Conservation (phyloP, 2,113 vertebrate genomes). For the Tursiops truncatus region DNA sequence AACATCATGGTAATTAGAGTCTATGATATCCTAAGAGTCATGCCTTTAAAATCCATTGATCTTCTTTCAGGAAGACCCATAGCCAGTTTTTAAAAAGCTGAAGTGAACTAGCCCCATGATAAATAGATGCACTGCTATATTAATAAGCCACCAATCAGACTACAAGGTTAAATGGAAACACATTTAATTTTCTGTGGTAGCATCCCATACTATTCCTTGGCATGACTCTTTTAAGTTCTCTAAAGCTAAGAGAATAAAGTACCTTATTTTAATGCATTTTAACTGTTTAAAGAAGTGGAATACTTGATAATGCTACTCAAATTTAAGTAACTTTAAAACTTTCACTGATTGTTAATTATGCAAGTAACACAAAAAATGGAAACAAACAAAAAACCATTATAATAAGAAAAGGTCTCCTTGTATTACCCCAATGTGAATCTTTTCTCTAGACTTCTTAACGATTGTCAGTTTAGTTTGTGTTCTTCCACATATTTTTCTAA, state of each 20-base stretch:
- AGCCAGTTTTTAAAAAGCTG: neutral
- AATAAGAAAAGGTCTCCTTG: neutral
- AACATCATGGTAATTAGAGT: neutral
- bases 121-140: neutral
- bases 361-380: neutral
- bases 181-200: neutral
- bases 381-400: neutral
- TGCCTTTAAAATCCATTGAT: neutral
- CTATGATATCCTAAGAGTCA: neutral
- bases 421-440: neutral
- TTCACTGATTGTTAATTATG: neutral
- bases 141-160: neutral
- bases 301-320: neutral
- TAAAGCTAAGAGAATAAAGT: conserved; percentile 10
- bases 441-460: neutral
- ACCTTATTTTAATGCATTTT: neutral
- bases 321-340: neutral
- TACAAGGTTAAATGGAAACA: neutral
- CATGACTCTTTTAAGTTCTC: neutral
- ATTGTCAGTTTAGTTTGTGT: neutral
- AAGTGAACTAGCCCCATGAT: neutral
- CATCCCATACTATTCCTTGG: neutral
- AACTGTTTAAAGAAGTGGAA: neutral
- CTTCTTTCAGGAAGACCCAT: neutral
- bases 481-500: neutral